These are phyloP conservation scores for Diorhabda elongata DNA, from an alignment of 1,140 invertebrate genomes.

Conservation along the genomic window DNA sequence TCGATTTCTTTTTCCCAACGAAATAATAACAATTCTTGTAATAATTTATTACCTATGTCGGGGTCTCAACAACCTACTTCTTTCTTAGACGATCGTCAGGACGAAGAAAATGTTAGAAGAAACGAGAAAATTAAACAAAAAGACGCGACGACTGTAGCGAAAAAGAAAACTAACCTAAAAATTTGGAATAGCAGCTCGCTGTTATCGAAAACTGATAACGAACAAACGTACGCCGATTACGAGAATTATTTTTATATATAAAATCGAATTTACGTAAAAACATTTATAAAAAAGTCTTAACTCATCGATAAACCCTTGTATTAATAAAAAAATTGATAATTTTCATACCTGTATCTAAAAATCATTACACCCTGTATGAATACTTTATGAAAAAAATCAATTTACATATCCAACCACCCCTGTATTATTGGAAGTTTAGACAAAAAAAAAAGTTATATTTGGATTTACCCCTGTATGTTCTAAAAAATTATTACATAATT, in stretches of 20 bases:
- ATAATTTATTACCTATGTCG: slow-evolving; percentile 38
- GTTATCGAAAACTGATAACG: slow-evolving; percentile 43
- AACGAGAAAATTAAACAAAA: slow-evolving; percentile 37
- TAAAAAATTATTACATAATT: too few relatives aligned
- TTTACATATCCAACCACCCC: neutral
- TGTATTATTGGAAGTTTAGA: neutral
- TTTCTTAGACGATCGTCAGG: neutral
- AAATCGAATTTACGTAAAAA: slow-evolving; percentile 12
- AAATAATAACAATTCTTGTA: slow-evolving; percentile 17
- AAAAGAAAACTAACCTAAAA: slow-evolving; percentile 35
- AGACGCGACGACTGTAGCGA: slow-evolving; percentile 26
- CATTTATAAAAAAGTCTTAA: neutral
- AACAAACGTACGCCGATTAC: slow-evolving; percentile 53
- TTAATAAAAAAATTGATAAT: neutral
- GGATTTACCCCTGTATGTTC: neutral
- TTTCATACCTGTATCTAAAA: neutral
- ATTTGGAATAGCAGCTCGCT: slow-evolving; percentile 47
- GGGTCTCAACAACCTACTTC: slow-evolving; percentile 31
- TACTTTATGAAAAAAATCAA: neutral
- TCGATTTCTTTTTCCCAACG: slow-evolving; percentile 13
- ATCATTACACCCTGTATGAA: neutral
- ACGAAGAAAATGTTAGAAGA: slow-evolving; percentile 36
- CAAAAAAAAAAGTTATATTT: neutral
- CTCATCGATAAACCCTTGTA: neutral
- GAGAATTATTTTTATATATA: slow-evolving; percentile 62